These are phyloP conservation scores for Aphelocoma californica DNA, from an alignment of 2,797 vertebrate genomes.

Conservation along the genomic window DNA sequence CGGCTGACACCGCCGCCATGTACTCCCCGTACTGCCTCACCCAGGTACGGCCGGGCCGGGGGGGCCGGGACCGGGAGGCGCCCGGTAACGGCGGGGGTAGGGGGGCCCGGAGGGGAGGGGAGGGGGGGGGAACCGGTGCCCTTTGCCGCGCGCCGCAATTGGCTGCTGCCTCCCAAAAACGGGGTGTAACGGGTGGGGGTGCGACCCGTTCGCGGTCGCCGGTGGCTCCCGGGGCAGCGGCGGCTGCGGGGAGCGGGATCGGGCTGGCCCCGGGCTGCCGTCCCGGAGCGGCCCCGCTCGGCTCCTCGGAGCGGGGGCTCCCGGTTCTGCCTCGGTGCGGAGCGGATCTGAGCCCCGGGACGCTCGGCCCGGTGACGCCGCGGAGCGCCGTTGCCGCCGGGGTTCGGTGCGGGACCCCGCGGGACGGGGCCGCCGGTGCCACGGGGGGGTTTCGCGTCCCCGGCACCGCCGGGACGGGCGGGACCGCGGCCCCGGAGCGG, in stretches of 20 bases:
- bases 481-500: neutral
- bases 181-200: neutral
- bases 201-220: neutral
- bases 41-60: neutral
- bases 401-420: neutral
- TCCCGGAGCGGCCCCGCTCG: neutral
- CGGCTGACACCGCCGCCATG: constrained; percentile 4
- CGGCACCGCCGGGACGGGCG: neutral
- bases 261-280: neutral
- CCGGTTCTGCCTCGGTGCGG: neutral
- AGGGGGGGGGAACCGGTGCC: neutral
- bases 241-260: neutral
- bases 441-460: neutral
- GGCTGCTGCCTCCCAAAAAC: neutral
- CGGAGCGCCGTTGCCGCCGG: too few relatives aligned
- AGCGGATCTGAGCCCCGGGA: neutral
- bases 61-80: neutral
- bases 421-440: neutral
- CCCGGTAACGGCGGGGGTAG: neutral
- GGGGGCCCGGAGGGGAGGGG: neutral
- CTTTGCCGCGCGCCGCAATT: neutral
- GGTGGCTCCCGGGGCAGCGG: neutral
- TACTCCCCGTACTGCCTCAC: constrained; percentile 14
- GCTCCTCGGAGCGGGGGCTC: neutral
- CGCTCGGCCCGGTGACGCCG: neutral